Evolutionary conservation across 2,888 invertebrate genomes (phyloP).

Genomic region (Opisthograptis luteolata): DNA sequence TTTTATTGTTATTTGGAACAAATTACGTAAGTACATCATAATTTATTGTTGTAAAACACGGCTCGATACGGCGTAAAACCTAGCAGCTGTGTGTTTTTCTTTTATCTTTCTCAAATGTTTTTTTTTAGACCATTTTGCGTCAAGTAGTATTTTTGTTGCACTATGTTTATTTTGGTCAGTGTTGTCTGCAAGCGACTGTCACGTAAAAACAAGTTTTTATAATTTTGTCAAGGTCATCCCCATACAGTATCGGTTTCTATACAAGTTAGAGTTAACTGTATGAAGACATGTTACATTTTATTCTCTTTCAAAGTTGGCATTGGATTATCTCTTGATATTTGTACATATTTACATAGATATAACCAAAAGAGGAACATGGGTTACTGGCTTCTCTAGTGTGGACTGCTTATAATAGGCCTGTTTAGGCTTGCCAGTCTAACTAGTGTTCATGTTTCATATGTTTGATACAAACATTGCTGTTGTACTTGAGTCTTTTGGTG

Average conservation of each 20-base stretch:
- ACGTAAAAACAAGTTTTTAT: conserved; percentile 35
- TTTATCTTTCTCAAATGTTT: background rate
- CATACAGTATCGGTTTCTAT: conserved; percentile 14
- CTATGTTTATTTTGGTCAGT: conserved; percentile 33
- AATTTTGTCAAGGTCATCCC: conserved; percentile 34
- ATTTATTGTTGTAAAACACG: conserved; percentile 65
- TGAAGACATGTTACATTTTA: conserved; percentile 60
- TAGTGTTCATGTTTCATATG: too few relatives aligned
- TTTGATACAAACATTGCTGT: too few relatives aligned
- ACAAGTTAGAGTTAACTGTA: conserved; percentile 35
- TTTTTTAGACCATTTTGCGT: conserved; percentile 10
- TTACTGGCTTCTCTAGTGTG: too few relatives aligned
- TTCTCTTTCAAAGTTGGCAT: conserved; percentile 49
- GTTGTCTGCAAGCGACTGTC: conserved; percentile 36
- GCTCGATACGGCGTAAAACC: conserved; percentile 27
- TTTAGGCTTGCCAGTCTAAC: too few relatives aligned
- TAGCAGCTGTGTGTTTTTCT: background rate
- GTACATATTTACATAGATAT: too few relatives aligned
- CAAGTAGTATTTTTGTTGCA: conserved; percentile 8
- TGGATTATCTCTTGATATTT: conserved; percentile 52
- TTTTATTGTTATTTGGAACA: conserved; percentile 71
- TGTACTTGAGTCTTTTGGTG: too few relatives aligned
- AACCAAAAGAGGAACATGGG: too few relatives aligned
- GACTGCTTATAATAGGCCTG: too few relatives aligned
- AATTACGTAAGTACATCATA: conserved; percentile 77